These are phyloP conservation scores for Tachuris rubrigastra DNA, from an alignment of 2,113 vertebrate genomes.

Conservation along the genomic window DNA sequence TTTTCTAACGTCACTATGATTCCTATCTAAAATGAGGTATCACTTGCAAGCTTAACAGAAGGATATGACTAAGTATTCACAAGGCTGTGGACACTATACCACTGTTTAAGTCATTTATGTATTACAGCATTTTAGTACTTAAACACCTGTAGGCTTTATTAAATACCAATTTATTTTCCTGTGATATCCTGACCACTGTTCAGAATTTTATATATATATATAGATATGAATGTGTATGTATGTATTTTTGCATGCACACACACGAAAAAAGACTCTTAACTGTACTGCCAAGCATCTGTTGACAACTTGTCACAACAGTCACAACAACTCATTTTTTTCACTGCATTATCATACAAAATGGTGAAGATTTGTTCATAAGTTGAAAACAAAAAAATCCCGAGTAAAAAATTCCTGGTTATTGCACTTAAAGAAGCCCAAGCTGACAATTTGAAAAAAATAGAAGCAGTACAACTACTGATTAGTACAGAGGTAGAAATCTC, in stretches of 20 bases:
- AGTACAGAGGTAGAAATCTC: neutral
- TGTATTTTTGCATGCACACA: accelerated
- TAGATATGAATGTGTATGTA: neutral
- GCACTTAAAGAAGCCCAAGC: neutral
- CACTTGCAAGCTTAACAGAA: neutral
- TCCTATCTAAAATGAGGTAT: neutral
- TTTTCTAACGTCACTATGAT: neutral
- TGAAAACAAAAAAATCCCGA: neutral
- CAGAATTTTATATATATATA: neutral
- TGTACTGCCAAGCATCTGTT: neutral
- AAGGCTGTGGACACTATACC: neutral
- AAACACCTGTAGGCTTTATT: neutral
- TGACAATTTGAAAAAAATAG: neutral
- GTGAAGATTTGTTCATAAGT: neutral
- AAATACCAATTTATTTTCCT: neutral
- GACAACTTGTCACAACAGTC: neutral
- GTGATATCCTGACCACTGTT: neutral
- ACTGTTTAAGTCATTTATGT: neutral
- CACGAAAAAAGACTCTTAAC: neutral
- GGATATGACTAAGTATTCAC: neutral
- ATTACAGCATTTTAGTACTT: neutral
- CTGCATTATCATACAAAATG: neutral
- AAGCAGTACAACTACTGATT: neutral
- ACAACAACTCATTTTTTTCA: neutral
- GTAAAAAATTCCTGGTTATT: neutral